Evolutionary conservation across 2,113 vertebrate species (phyloP).

Genomic region (Columbina picui): DNA sequence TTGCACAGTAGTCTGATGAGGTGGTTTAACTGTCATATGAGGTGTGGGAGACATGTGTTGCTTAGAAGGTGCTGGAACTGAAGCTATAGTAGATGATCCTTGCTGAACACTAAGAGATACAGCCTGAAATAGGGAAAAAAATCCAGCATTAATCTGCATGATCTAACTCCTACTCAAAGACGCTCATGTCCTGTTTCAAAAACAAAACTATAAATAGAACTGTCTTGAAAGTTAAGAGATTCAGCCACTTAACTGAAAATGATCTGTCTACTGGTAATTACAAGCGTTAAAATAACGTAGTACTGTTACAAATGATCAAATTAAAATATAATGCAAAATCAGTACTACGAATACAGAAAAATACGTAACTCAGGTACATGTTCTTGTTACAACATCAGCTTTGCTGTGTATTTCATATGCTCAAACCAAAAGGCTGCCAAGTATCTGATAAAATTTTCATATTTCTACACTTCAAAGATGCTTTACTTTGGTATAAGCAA

Average conservation of each 20-base stretch:
- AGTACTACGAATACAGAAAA: neutral
- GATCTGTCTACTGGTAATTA: neutral
- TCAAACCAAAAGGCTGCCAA: neutral
- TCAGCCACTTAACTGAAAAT: neutral
- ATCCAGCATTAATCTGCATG: neutral
- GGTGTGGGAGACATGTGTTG: slow-evolving; percentile 74
- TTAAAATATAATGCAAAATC: neutral
- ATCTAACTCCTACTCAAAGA: neutral
- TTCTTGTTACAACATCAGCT: neutral
- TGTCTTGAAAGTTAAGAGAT: neutral
- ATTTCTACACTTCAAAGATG: neutral
- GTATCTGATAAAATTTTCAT: neutral
- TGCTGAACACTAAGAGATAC: slow-evolving; percentile 84
- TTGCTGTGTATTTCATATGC: neutral
- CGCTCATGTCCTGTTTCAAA: neutral
- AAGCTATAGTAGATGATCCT: slow-evolving; percentile 74
- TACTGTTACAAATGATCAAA: neutral
- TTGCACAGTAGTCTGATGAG: slow-evolving; percentile 71
- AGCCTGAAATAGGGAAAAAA: slow-evolving; percentile 69
- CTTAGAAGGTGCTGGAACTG: slow-evolving; percentile 76
- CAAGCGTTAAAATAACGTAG: neutral
- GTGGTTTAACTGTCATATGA: slow-evolving; percentile 71
- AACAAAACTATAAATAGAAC: neutral
- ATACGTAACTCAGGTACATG: accelerated
- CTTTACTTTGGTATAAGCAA: neutral